phyloP scores from a whole-genome alignment of 2,113 vertebrate genomes.

The Phalacrocorax carbo region DNA sequence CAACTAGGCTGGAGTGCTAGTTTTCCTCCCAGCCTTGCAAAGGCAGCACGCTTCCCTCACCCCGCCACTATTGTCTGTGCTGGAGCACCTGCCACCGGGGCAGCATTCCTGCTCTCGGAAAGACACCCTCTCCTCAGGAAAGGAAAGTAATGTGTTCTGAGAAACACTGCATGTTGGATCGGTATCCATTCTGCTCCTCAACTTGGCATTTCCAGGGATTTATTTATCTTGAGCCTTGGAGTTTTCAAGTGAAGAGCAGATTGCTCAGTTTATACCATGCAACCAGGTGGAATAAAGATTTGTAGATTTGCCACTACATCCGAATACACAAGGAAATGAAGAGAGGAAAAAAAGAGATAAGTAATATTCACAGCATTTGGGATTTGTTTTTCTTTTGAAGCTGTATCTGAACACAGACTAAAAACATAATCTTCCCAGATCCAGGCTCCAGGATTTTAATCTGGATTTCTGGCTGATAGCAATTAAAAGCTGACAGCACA shows the following conservation, averaged over 20 bases:
- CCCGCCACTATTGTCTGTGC: not conserved
- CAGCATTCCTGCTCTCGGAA: not conserved
- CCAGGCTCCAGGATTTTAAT: slow-evolving; percentile 48
- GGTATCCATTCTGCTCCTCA: not conserved
- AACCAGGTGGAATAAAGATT: slow-evolving; percentile 28
- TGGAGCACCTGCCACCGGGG: not conserved
- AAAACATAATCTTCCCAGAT: slow-evolving; percentile 45
- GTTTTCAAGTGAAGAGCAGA: not conserved
- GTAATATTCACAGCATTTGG: not conserved
- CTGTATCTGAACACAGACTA: not conserved
- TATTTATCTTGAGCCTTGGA: not conserved
- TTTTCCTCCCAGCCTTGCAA: not conserved
- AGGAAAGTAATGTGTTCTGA: not conserved
- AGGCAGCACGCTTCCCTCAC: not conserved
- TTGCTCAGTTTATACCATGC: not conserved
- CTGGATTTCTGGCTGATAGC: slow-evolving; percentile 48
- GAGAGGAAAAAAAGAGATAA: not conserved
- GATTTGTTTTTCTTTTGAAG: slow-evolving; percentile 51
- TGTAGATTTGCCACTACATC: slow-evolving; percentile 6
- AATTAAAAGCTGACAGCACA: slow-evolving; percentile 46
- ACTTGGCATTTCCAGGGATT: not conserved
- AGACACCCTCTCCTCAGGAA: not conserved
- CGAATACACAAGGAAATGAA: not conserved
- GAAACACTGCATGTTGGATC: not conserved
- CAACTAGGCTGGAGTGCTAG: not conserved